Evolutionary conservation across 2,888 invertebrate species (phyloP).

Genomic region (Crepidodera aurea): DNA sequence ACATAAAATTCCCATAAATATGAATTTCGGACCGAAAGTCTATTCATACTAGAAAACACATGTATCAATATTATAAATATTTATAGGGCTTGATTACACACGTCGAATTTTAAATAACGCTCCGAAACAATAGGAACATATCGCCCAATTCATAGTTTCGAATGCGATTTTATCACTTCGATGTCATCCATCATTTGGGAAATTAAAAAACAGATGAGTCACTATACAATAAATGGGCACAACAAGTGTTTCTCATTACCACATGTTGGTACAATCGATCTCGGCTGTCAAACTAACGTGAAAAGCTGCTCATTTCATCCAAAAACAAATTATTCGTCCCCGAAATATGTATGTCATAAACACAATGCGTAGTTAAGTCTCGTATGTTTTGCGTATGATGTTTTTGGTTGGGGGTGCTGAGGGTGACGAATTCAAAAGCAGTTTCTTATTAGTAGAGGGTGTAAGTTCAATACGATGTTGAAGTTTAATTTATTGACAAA

Average conservation of each 20-base stretch:
- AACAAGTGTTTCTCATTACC: constrained; percentile 50
- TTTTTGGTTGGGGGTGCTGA: constrained; percentile 16
- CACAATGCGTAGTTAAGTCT: constrained; percentile 51
- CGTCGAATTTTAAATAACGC: constrained; percentile 16
- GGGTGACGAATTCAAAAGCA: constrained; percentile 3
- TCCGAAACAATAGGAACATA: constrained; percentile 13
- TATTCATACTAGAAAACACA: constrained; percentile 14
- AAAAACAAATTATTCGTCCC: constrained; percentile 55
- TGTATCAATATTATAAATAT: constrained; percentile 18
- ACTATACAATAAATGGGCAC: constrained; percentile 45
- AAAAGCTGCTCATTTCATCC: constrained; percentile 39
- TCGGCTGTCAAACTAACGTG: constrained; percentile 49
- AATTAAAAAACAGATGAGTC: constrained; percentile 47
- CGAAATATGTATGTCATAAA: constrained; percentile 52
- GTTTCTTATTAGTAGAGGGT: constrained; percentile 12
- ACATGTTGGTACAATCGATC: constrained; percentile 54
- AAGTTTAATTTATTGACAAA: not conserved
- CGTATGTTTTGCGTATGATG: constrained; percentile 41
- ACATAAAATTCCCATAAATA: constrained; percentile 12
- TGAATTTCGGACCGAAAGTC: not conserved
- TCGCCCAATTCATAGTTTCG: constrained; percentile 22
- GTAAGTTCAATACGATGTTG: not conserved
- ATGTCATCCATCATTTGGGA: constrained; percentile 41
- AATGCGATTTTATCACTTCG: constrained; percentile 29
- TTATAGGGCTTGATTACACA: constrained; percentile 14